These are phyloP conservation scores for Diplazon laetatorius DNA, from an alignment of 2,888 invertebrate species.

Conservation along the genomic window DNA sequence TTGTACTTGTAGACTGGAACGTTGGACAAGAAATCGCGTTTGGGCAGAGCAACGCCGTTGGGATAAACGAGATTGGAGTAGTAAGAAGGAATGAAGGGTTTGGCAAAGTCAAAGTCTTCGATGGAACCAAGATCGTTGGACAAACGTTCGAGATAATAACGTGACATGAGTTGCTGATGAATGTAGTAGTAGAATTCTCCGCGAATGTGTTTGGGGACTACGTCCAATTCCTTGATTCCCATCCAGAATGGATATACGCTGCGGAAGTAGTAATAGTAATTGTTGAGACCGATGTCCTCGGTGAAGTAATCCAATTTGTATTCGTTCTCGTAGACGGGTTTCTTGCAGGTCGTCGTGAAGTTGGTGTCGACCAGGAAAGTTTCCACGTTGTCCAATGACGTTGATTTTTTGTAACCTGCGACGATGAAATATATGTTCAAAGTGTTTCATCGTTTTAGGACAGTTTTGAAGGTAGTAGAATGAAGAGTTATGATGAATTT, in stretches of 20 bases:
- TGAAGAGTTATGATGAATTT: constrained; percentile 13
- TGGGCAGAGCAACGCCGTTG: constrained; percentile 86
- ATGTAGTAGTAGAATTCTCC: constrained; percentile 87
- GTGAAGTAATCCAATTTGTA: constrained; percentile 87
- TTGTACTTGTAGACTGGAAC: constrained; percentile 77
- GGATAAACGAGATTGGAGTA: constrained; percentile 86
- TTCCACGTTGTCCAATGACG: constrained; percentile 63
- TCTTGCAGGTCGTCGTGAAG: constrained; percentile 84
- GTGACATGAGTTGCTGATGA: constrained; percentile 87
- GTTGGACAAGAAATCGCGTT: constrained; percentile 83
- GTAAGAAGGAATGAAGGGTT: constrained; percentile 84
- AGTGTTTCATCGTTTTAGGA: not conserved
- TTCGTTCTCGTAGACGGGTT: constrained; percentile 84
- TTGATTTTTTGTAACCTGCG: constrained; percentile 64
- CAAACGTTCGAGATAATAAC: constrained; percentile 88
- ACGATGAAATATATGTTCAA: not conserved
- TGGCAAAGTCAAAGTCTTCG: constrained; percentile 85
- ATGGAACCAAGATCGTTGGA: constrained; percentile 86
- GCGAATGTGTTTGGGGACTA: constrained; percentile 83
- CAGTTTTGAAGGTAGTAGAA: not conserved
- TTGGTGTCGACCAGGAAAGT: constrained; percentile 83
- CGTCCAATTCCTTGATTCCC: constrained; percentile 82
- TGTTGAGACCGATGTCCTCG: constrained; percentile 87
- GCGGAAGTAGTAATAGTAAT: constrained; percentile 88
- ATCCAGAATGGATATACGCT: constrained; percentile 87